These are phyloP conservation scores for Elgaria multicarinata DNA, from an alignment of 2,113 vertebrate genomes.

Conservation along the genomic window DNA sequence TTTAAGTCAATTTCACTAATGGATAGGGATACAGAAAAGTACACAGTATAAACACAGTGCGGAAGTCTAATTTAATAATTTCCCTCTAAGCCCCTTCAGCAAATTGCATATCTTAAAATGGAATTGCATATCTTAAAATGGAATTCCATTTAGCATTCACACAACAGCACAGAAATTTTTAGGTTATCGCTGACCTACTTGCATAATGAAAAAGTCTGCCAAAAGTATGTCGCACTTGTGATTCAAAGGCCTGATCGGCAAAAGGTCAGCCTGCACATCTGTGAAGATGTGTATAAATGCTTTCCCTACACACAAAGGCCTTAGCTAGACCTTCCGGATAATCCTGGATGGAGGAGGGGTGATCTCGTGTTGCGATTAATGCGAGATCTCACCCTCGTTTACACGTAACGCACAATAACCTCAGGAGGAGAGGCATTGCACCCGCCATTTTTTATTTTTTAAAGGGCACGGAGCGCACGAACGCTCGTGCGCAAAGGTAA, in stretches of 20 bases:
- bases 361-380: too few relatives aligned
- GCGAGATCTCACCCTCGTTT: too few relatives aligned
- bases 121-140: slow-evolving; percentile 52
- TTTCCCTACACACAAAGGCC: slow-evolving; percentile 23
- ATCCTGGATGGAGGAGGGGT: too few relatives aligned
- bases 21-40: slow-evolving; percentile 43
- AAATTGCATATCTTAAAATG: slow-evolving; percentile 56
- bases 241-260: slow-evolving; percentile 42
- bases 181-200: slow-evolving; percentile 61
- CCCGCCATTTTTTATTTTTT: too few relatives aligned
- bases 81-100: slow-evolving; percentile 39
- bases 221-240: slow-evolving; percentile 15
- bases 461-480: too few relatives aligned
- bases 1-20: slow-evolving; percentile 68
- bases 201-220: slow-evolving; percentile 43
- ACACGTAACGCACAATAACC: too few relatives aligned
- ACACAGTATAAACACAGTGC: slow-evolving; percentile 18
- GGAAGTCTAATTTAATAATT: slow-evolving; percentile 45
- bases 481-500: too few relatives aligned
- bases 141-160: slow-evolving; percentile 56
- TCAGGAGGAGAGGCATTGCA: too few relatives aligned
- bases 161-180: slow-evolving; percentile 54
- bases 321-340: too few relatives aligned
- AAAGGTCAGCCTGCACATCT: neutral
- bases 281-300: neutral